These are phyloP conservation scores for Ammospiza nelsoni DNA, from an alignment of 2,113 vertebrate species.

Conservation along the genomic window DNA sequence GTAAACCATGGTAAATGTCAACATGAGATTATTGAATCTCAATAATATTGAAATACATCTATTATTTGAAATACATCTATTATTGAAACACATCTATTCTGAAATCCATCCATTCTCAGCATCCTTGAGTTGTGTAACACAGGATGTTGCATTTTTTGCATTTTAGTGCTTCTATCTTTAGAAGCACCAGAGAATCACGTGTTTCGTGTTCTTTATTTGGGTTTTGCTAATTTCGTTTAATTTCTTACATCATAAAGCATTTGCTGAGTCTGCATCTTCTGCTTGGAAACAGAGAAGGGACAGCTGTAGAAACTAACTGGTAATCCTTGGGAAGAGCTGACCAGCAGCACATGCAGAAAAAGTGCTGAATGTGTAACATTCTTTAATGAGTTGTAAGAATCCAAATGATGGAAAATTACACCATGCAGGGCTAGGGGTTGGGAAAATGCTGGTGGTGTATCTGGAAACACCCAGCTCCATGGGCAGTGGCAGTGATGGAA, in stretches of 20 bases:
- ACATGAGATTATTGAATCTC: neutral
- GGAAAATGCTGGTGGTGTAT: neutral
- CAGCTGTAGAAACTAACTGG: neutral
- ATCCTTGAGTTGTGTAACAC: neutral
- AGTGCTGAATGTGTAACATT: neutral
- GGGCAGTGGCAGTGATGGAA: neutral
- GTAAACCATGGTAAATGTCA: neutral
- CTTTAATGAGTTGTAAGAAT: neutral
- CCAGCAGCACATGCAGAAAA: neutral
- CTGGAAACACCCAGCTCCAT: neutral
- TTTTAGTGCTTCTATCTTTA: constrained; percentile 17
- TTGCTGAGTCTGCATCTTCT: neutral
- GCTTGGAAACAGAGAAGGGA: neutral
- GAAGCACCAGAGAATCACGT: neutral
- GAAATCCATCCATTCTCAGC: neutral
- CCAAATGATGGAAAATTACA: neutral
- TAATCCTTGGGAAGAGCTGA: neutral
- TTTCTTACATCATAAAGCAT: neutral
- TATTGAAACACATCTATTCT: neutral
- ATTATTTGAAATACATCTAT: too few species aligned
- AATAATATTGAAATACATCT: neutral
- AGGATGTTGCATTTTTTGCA: neutral
- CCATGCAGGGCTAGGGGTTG: neutral
- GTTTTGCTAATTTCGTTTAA: neutral
- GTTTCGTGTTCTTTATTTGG: neutral